Conservation (phyloP, 1,140 invertebrate species). For the Cylas formicarius region DNA sequence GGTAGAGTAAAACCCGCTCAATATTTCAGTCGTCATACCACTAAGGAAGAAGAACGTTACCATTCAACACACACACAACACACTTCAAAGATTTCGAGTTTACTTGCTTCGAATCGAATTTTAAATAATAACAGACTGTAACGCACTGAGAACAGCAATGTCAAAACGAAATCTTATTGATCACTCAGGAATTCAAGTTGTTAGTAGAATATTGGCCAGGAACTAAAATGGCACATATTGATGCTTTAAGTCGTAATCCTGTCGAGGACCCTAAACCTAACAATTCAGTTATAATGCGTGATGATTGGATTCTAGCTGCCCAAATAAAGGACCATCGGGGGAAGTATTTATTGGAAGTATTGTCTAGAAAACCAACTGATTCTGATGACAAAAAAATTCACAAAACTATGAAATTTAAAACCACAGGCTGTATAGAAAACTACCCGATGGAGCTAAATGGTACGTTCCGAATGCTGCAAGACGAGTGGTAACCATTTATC, state of each 20-base stretch:
- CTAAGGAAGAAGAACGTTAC: conserved; percentile 5
- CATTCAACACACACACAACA: background rate
- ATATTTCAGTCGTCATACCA: conserved; percentile 11
- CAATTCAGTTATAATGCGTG: too few relatives aligned
- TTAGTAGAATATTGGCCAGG: conserved; percentile 31
- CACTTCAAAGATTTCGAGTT: conserved; percentile 3
- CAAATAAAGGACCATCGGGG: conserved; percentile 21
- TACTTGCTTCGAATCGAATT: conserved; percentile 4
- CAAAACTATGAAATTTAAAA: conserved; percentile 28
- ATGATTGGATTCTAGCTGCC: conserved; percentile 19
- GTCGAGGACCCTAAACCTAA: too few relatives aligned
- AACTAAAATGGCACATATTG: conserved; percentile 30
- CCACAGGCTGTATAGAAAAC: conserved; percentile 16
- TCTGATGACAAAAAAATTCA: conserved; percentile 24
- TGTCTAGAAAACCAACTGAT: background rate
- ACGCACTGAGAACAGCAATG: background rate
- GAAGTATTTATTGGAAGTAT: conserved; percentile 1
- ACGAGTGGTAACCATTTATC: background rate
- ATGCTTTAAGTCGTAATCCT: conserved; percentile 33
- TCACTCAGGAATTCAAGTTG: conserved; percentile 33
- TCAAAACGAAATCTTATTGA: conserved; percentile 10
- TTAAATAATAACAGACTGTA: conserved; percentile 4
- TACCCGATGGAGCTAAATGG: background rate
- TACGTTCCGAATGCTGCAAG: conserved; percentile 7
- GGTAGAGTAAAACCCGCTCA: conserved; percentile 10